These are phyloP conservation scores for Autographa gamma DNA, from an alignment of 2,888 invertebrate genomes.

Conservation along the genomic window DNA sequence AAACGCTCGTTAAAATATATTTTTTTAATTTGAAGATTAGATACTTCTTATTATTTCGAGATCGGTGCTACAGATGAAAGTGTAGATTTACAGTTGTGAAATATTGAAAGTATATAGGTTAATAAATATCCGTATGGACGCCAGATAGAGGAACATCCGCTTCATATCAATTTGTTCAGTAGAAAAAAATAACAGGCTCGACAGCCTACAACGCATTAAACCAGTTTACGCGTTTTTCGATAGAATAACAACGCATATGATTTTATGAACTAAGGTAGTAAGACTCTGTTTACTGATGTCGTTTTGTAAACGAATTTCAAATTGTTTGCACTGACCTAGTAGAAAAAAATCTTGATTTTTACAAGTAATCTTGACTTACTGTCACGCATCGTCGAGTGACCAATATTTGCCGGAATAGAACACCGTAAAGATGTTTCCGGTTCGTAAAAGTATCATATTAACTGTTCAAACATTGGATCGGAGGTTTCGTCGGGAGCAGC, in stretches of 20 bases:
- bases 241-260: conserved; percentile 28
- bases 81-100: too few species aligned
- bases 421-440: conserved; percentile 87
- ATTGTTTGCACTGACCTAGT: conserved; percentile 35
- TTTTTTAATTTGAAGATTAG: too few species aligned
- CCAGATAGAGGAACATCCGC: too few species aligned
- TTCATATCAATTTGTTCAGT: too few species aligned
- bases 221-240: conserved; percentile 8
- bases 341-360: conserved; percentile 43
- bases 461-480: conserved; percentile 81
- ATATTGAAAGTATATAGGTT: too few species aligned
- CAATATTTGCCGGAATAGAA: conserved; percentile 86
- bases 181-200: neutral
- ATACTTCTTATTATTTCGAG: too few species aligned
- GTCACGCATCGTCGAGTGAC: conserved; percentile 84
- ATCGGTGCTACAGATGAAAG: too few species aligned
- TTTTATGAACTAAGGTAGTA: conserved; percentile 48
- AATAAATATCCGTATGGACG: too few species aligned
- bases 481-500: conserved; percentile 80
- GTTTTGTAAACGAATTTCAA: conserved; percentile 43
- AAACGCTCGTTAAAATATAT: too few species aligned
- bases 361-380: conserved; percentile 72
- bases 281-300: conserved; percentile 33
- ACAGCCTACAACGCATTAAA: conserved; percentile 2
- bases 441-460: conserved; percentile 86